Evolutionary conservation across 1,140 invertebrate species (phyloP).

Genomic region (Lerema accius): DNA sequence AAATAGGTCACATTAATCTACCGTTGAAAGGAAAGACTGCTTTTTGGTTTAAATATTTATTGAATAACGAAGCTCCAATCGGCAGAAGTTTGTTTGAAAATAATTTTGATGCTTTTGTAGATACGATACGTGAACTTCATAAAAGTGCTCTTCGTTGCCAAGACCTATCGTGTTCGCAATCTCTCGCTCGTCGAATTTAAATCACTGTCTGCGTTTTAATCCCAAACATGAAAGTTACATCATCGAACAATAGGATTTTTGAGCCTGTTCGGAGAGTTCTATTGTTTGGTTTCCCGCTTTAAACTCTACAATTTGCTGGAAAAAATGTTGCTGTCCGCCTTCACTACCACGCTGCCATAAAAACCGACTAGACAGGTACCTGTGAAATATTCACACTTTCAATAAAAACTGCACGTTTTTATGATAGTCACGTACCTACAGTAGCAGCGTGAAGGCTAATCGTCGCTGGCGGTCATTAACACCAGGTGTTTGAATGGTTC

Average conservation of each 20-base stretch:
- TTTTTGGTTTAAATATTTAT: not conserved
- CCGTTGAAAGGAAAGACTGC: conserved; percentile 13
- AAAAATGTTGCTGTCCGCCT: conserved; percentile 8
- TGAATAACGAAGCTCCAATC: conserved; percentile 16
- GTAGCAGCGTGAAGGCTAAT: conserved; percentile 20
- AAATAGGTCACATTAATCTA: conserved; percentile 19
- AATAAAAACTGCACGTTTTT: not conserved
- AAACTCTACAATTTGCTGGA: not conserved
- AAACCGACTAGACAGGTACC: not conserved
- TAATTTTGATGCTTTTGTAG: not conserved
- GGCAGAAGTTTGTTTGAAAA: too few relatives aligned
- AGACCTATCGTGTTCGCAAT: conserved; percentile 10
- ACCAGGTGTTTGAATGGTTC: conserved; percentile 4
- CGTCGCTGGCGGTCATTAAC: conserved; percentile 8
- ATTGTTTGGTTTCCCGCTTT: conserved; percentile 19
- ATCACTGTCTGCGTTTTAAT: conserved; percentile 22
- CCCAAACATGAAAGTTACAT: conserved; percentile 16
- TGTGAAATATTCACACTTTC: conserved; percentile 12
- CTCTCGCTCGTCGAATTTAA: conserved; percentile 11
- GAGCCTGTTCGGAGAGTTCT: not conserved
- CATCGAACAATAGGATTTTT: conserved; percentile 22
- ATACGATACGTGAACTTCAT: conserved; percentile 9
- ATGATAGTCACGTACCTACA: conserved; percentile 20
- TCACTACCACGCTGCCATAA: not conserved
- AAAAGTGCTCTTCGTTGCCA: not conserved